Base-by-base conservation (phyloP, 2,113 vertebrate genomes). In the Ptyas mucosa region DNA sequence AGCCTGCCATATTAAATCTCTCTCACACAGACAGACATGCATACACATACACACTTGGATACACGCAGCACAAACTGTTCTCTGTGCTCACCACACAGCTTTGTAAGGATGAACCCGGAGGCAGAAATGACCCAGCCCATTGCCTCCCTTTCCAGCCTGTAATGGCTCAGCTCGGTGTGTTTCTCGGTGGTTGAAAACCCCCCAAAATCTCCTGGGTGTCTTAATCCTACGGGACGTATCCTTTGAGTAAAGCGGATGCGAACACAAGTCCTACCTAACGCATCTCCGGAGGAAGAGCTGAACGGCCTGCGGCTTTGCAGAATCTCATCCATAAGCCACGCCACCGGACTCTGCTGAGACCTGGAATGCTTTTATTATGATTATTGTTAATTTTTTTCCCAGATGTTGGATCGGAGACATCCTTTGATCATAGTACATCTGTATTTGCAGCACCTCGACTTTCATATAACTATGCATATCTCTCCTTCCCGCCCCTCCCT, bases 381-480 rank as follows among this genome's bases (percentile, higher is more conserved):
- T 55, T 39, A n/a, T 18, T n/a, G 14, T 64, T 34, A 69, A 34
- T 69, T 53, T 69, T 69, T 49, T 49, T 49, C 46, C 94, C 92
- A 88, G 96, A 94, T 94, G 92, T 92, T 92, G 92, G 90, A 61
- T 95, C 94, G 54, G 92, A 24, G 91, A 91, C 96, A 96, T 95
- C 96, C 96, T 95, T 98, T 97, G 54, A 95, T 95, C 96, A 96
- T 96, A 96, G 93, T 96, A 97, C 97, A 97, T 98, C 97, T 97
- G 96, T 97, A 95, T 97, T 97, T 97, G 96, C 95, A 97, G 97
- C 97, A 96, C 97, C 96, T 97, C 90, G 87, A 98, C 95, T 98
- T 97, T 94, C 93, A 96, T 97, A 64, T 64, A 98, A 98, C 98
- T 98, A 98, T 98, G 98, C 98, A 98, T 97, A 98, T 97, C 29